Percentiles rank a stretch among this genome's conserved stretches.
These are phyloP conservation scores for Heliconius melpomene DNA, from an alignment of 1,140 invertebrate genomes.

Conservation along the genomic window DNA sequence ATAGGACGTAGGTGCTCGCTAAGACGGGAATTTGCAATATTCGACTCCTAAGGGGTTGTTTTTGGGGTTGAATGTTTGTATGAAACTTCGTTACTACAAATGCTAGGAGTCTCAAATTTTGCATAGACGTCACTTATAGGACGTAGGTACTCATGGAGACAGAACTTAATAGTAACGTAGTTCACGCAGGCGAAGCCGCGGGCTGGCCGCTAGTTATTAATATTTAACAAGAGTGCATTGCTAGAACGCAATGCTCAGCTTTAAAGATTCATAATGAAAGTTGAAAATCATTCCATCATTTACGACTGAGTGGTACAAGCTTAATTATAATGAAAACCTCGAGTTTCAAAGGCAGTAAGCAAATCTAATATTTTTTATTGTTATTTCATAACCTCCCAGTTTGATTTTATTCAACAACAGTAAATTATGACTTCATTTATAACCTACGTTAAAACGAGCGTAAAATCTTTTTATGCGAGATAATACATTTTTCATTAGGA, in stretches of 20 bases:
- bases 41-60: too few relatives aligned
- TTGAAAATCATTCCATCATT: constrained; percentile 72
- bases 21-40: too few relatives aligned
- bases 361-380: constrained; percentile 71
- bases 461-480: constrained; percentile 76
- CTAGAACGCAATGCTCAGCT: neutral
- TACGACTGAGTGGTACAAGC: constrained; percentile 47
- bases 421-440: constrained; percentile 80
- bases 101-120: too few relatives aligned
- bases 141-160: too few relatives aligned
- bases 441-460: constrained; percentile 65
- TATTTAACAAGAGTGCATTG: too few relatives aligned
- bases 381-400: constrained; percentile 70
- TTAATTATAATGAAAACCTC: constrained; percentile 57
- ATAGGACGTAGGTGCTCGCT: too few relatives aligned
- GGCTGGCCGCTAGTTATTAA: too few relatives aligned
- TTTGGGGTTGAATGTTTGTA: too few relatives aligned
- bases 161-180: too few relatives aligned
- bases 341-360: constrained; percentile 49
- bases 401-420: constrained; percentile 71
- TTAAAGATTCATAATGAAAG: constrained; percentile 55
- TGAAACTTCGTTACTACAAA: too few relatives aligned
- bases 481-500: constrained; percentile 65
- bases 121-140: too few relatives aligned
- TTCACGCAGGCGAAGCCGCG: too few relatives aligned